Conservation (phyloP, 2,888 invertebrate genomes). For the Pantelozetes paolii region DNA sequence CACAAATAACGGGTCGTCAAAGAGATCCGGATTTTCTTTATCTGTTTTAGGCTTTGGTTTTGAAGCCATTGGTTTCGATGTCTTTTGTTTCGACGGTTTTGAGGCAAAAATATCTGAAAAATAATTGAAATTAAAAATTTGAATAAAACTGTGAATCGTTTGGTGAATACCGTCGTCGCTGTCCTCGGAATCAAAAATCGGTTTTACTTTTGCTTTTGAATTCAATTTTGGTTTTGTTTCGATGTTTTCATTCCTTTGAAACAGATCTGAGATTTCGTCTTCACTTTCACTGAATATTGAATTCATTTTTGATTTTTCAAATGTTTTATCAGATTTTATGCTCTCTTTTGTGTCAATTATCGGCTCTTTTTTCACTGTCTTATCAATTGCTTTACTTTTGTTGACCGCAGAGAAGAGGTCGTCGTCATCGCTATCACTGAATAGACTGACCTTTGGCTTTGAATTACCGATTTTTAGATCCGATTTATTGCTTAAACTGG, state of each 20-base stretch:
- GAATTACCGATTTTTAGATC: conserved; percentile 1
- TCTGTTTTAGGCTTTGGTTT: background rate
- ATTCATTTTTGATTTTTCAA: conserved; percentile 13
- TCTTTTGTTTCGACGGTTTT: background rate
- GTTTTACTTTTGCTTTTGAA: conserved; percentile 8
- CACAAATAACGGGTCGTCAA: conserved; percentile 14
- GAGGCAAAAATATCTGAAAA: conserved; percentile 10
- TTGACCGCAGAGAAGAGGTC: conserved; percentile 9
- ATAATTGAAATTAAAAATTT: background rate
- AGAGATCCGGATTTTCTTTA: background rate
- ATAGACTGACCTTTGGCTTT: conserved; percentile 8
- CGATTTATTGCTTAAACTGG: conserved; percentile 8
- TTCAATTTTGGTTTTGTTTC: conserved; percentile 17
- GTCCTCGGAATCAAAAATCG: conserved; percentile 9
- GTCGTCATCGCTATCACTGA: conserved; percentile 38
- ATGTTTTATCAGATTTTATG: background rate
- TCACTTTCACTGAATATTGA: conserved; percentile 29
- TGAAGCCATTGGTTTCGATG: background rate
- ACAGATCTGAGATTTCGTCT: conserved; percentile 20
- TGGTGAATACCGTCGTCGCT: conserved; percentile 8
- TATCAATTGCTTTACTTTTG: conserved; percentile 15
- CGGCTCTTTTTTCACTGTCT: background rate
- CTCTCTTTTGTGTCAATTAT: background rate
- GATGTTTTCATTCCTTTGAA: background rate
- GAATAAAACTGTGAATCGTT: too few species aligned